phyloP scores from a whole-genome alignment of 2,888 invertebrate genomes.

The Aleiodes leptofemur region DNA sequence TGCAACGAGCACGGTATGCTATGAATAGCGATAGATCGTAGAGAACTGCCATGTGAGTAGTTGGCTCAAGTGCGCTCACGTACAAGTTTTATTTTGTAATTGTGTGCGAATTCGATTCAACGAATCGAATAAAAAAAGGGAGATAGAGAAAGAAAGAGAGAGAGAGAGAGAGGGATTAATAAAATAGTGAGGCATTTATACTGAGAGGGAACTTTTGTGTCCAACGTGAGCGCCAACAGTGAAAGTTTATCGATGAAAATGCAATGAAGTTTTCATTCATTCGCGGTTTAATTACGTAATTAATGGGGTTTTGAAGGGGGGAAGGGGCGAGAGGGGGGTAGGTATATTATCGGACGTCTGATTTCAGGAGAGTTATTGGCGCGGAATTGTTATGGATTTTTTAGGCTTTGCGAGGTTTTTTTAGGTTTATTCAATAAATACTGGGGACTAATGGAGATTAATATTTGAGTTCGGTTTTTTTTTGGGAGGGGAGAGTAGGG shows the following conservation, averaged over 20 bases:
- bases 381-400: too few species aligned
- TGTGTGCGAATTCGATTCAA: slow-evolving; percentile 29
- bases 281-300: slow-evolving; percentile 25
- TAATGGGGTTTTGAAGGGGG: background rate
- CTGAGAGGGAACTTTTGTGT: slow-evolving; percentile 9
- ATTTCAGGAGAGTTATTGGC: background rate
- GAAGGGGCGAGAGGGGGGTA: too few species aligned
- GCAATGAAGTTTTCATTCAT: slow-evolving; percentile 14
- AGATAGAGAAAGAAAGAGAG: too few species aligned
- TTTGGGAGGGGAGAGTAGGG: too few species aligned
- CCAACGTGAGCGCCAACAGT: background rate
- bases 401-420: too few species aligned
- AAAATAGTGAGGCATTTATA: slow-evolving; percentile 28
- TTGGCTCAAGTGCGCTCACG: slow-evolving; percentile 41
- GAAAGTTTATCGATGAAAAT: slow-evolving; percentile 29
- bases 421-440: too few species aligned
- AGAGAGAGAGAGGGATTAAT: background rate
- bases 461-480: too few species aligned
- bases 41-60: slow-evolving; percentile 54
- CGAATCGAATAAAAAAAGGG: slow-evolving; percentile 16
- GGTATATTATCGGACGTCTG: background rate
- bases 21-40: slow-evolving; percentile 69
- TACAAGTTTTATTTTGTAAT: slow-evolving; percentile 10
- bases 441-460: too few species aligned
- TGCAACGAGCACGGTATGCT: slow-evolving; percentile 70